These are phyloP conservation scores for Phyllotis vaccarum DNA, from an alignment of 2,797 vertebrate species.

Conservation along the genomic window DNA sequence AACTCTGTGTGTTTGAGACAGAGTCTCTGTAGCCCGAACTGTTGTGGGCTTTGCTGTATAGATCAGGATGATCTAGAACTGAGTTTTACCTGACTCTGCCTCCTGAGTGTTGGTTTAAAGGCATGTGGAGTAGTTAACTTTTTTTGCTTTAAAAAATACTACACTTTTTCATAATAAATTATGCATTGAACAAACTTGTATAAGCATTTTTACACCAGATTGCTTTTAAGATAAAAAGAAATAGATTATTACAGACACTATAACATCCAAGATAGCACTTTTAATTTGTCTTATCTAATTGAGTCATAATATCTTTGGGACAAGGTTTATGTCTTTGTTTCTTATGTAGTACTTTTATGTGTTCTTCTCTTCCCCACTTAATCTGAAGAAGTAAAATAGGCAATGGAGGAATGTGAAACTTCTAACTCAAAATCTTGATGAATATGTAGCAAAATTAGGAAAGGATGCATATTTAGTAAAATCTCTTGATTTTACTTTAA, in stretches of 20 bases:
- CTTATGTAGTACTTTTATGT: neutral
- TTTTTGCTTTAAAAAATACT: neutral
- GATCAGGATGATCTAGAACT: neutral
- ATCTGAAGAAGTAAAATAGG: neutral
- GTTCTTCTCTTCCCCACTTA: neutral
- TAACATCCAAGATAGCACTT: neutral
- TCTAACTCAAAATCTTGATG: neutral
- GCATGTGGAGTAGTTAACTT: neutral
- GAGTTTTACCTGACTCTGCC: neutral
- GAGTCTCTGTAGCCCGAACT: neutral
- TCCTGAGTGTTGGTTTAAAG: neutral
- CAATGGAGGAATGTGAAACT: neutral
- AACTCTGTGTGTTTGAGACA: neutral
- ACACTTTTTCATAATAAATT: neutral
- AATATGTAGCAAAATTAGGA: neutral
- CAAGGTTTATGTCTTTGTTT: neutral
- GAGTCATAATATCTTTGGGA: neutral
- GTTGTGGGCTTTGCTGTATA: neutral
- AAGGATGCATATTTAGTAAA: neutral
- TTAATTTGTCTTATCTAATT: constrained; percentile 15
- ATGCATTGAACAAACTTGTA: neutral
- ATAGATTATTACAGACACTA: constrained; percentile 1
- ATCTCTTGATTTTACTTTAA: constrained; percentile 4
- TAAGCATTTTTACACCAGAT: neutral
- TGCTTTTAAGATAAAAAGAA: constrained; percentile 44